These are phyloP conservation scores for Periplaneta americana DNA, from an alignment of 1,140 invertebrate species.

Conservation along the genomic window DNA sequence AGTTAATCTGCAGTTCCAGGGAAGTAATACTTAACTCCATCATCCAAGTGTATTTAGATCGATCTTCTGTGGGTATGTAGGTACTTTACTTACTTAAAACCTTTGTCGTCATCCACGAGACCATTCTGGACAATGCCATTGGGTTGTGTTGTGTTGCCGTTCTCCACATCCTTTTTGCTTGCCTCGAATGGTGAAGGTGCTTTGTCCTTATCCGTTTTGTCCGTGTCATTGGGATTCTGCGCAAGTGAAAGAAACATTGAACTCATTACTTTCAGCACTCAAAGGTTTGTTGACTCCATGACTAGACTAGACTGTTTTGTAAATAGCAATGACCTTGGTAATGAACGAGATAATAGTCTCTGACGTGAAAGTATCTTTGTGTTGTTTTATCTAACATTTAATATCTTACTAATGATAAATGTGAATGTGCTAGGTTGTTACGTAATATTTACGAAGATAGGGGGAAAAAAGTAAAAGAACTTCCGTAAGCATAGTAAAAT, in stretches of 20 bases:
- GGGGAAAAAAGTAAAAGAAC: too few species aligned
- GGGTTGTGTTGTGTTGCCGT: constrained; percentile 50
- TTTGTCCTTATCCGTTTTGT: constrained; percentile 59
- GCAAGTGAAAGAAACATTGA: neutral
- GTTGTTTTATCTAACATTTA: too few species aligned
- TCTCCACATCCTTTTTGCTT: constrained; percentile 45
- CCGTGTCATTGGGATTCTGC: constrained; percentile 30
- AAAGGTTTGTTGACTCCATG: neutral
- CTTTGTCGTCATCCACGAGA: constrained; percentile 81
- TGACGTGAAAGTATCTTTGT: too few species aligned
- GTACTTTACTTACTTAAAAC: constrained; percentile 85
- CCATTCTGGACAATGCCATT: constrained; percentile 76
- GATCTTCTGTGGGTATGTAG: too few species aligned
- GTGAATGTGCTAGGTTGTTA: too few species aligned
- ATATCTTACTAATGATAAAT: too few species aligned
- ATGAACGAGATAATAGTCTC: too few species aligned
- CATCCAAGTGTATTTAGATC: too few species aligned
- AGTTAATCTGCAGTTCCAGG: too few species aligned
- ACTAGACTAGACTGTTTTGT: neutral
- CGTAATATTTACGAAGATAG: too few species aligned
- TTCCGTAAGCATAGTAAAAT: too few species aligned
- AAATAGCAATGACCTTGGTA: neutral
- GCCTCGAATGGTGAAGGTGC: constrained; percentile 61
- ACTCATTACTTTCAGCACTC: neutral
- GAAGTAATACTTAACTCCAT: too few species aligned